Evolutionary conservation across 2,888 invertebrate genomes (phyloP).

Genomic region (Hypselothyrea guttata): DNA sequence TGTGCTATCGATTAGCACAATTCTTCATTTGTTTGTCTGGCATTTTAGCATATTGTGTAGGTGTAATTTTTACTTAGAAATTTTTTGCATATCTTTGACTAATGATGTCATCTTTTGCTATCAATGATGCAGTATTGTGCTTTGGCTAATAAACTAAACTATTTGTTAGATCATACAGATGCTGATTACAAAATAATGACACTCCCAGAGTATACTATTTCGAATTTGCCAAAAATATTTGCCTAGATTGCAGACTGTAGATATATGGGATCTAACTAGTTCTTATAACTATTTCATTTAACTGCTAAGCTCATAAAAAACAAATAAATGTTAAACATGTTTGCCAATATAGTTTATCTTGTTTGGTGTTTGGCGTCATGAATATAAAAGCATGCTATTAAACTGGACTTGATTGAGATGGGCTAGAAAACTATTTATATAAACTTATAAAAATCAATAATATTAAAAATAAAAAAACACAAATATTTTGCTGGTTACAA

Average conservation of each 20-base stretch:
- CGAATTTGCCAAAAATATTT: too few species aligned
- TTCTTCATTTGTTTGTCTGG: constrained; percentile 14
- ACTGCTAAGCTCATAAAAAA: background rate
- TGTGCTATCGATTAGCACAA: constrained; percentile 27
- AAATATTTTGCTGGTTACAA: too few species aligned
- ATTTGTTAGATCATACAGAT: background rate
- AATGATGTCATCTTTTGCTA: constrained; percentile 22
- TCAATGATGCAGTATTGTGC: background rate
- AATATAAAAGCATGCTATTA: constrained; percentile 4
- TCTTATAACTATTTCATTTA: background rate
- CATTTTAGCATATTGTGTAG: constrained; percentile 21
- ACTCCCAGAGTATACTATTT: too few species aligned
- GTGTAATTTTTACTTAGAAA: constrained; percentile 8
- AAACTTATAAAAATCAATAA: background rate
- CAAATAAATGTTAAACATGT: constrained; percentile 2
- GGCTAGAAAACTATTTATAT: background rate
- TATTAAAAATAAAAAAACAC: too few species aligned
- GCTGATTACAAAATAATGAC: too few species aligned
- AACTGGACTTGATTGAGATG: constrained; percentile 13
- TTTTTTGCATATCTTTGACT: constrained; percentile 1
- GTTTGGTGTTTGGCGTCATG: too few species aligned
- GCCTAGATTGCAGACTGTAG: background rate
- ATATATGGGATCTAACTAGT: constrained; percentile 2
- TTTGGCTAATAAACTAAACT: background rate
- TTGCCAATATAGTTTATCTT: background rate